phyloP scores from a whole-genome alignment of 2,797 vertebrate species.

The Setipinna tenuifilis region DNA sequence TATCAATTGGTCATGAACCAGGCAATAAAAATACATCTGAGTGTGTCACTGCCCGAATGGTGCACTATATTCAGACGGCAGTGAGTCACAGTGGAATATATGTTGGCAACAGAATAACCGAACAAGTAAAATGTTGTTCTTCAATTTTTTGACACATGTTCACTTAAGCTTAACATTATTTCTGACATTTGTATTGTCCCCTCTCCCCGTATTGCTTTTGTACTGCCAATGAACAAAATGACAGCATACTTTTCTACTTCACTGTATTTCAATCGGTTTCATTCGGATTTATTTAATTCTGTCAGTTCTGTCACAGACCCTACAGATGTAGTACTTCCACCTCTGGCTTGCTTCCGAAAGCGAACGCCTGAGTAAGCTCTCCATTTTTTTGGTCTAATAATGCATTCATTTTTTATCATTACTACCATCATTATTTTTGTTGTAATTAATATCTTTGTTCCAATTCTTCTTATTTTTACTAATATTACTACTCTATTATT shows the following conservation, averaged over 20 bases:
- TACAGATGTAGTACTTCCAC: neutral
- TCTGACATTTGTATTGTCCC: neutral
- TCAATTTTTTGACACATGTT: neutral
- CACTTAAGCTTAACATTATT: neutral
- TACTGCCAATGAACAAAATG: neutral
- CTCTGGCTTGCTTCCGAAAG: neutral
- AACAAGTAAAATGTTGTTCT: neutral
- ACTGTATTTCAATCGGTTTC: neutral
- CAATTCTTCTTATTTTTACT: too few relatives aligned
- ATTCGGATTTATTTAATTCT: neutral
- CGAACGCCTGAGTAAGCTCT: neutral
- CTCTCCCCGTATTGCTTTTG: neutral
- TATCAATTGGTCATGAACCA: neutral
- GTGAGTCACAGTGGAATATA: neutral
- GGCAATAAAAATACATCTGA: neutral
- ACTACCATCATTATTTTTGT: too few relatives aligned
- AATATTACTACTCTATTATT: too few relatives aligned
- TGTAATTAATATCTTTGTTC: too few relatives aligned
- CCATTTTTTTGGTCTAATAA: too few relatives aligned
- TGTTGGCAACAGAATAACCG: neutral
- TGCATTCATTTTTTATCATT: too few relatives aligned
- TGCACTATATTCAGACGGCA: neutral
- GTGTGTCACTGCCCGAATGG: neutral
- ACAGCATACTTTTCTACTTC: neutral
- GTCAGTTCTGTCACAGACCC: neutral